phyloP scores from a whole-genome alignment of 1,140 invertebrate genomes.

The fruit fly (Drosophila melanogaster) region DNA sequence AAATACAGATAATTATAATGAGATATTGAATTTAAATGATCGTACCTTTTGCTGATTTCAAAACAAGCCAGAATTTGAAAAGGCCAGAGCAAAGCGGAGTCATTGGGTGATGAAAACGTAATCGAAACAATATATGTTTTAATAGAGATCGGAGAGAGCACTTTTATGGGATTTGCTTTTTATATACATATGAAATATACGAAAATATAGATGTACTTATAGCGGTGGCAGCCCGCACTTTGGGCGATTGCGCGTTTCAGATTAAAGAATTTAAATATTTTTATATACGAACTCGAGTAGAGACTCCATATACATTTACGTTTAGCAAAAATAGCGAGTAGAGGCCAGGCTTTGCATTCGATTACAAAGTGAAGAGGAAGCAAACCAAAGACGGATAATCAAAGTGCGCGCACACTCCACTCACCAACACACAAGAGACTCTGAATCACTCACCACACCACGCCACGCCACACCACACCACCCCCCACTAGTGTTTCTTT shows the following conservation, averaged over 20 bases:
- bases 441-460: conserved; percentile 1
- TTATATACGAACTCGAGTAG: conserved; percentile 68
- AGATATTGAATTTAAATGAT: conserved; percentile 73
- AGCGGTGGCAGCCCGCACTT: conserved; percentile 25
- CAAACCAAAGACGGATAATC: conserved; percentile 73
- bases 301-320: conserved; percentile 25
- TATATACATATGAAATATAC: conserved; percentile 51
- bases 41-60: conserved; percentile 78
- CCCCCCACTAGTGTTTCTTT: conserved; percentile 21
- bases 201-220: conserved; percentile 15
- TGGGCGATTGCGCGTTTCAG: conserved; percentile 49
- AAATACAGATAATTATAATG: conserved; percentile 34
- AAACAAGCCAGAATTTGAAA: conserved; percentile 18
- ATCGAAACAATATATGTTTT: conserved; percentile 76
- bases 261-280: conserved; percentile 79
- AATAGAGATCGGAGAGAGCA: conserved; percentile 51
- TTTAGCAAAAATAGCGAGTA: conserved; percentile 31
- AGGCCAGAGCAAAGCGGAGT: conserved; percentile 24
- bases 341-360: conserved; percentile 38
- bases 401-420: conserved; percentile 63
- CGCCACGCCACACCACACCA: conserved; percentile 4
- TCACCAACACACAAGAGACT: conserved; percentile 13
- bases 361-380: conserved; percentile 16
- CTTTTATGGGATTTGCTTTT: conserved; percentile 79
- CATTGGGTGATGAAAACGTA: conserved; percentile 64